Evolutionary conservation across 2,888 invertebrate species (phyloP).

Genomic region (Patella pellucida): DNA sequence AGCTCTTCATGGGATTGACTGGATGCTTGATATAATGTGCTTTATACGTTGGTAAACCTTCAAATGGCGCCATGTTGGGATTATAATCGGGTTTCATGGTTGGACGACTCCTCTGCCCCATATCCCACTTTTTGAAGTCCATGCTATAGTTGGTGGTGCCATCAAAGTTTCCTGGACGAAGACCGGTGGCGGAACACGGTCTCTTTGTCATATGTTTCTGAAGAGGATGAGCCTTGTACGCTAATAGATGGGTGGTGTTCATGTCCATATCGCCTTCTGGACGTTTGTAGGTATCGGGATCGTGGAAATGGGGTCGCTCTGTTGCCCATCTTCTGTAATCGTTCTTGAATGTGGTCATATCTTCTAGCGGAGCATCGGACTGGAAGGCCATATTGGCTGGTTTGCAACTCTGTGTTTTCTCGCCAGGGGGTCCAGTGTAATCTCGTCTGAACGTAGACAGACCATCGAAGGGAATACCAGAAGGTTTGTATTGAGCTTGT

Average conservation of each 20-base stretch:
- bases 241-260: slow-evolving; percentile 63
- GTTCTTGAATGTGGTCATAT: slow-evolving; percentile 65
- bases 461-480: slow-evolving; percentile 63
- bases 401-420: slow-evolving; percentile 60
- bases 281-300: slow-evolving; percentile 59
- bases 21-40: slow-evolving; percentile 62
- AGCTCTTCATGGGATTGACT: slow-evolving; percentile 44
- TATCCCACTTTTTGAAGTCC: slow-evolving; percentile 62
- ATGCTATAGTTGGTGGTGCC: slow-evolving; percentile 63
- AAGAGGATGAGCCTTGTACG: slow-evolving; percentile 58
- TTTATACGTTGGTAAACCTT: slow-evolving; percentile 66
- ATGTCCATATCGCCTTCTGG: slow-evolving; percentile 67
- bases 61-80: slow-evolving; percentile 67
- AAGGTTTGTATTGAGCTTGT: slow-evolving; percentile 56
- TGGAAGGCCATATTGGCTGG: slow-evolving; percentile 64
- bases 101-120: slow-evolving; percentile 46
- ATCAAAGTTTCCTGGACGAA: slow-evolving; percentile 58
- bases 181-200: slow-evolving; percentile 47
- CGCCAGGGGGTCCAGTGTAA: slow-evolving; percentile 52
- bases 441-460: slow-evolving; percentile 64
- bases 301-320: slow-evolving; percentile 56
- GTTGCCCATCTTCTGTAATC: slow-evolving; percentile 63
- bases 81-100: slow-evolving; percentile 58
- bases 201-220: slow-evolving; percentile 48
- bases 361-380: slow-evolving; percentile 67